Evolutionary conservation across 2,797 vertebrate genomes (phyloP).

Genomic region (Pangasius larnaudii): DNA sequence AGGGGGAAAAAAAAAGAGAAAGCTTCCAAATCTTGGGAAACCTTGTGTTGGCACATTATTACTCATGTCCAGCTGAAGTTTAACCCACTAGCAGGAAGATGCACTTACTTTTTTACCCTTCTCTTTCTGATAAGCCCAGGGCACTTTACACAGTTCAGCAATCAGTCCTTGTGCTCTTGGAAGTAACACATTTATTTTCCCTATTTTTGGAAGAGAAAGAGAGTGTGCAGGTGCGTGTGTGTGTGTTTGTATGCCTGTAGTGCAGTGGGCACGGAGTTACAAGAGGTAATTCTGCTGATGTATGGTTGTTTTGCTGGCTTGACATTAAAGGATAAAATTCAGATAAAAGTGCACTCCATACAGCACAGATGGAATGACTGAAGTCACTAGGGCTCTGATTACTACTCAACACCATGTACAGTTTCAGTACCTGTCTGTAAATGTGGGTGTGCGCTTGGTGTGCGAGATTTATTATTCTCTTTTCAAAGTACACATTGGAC

Average conservation of each 20-base stretch:
- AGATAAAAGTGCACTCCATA: conserved; percentile 36
- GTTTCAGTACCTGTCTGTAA: conserved; percentile 37
- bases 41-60: neutral
- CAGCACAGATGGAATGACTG: conserved; percentile 23
- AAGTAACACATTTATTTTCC: conserved; percentile 23
- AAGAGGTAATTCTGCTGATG: conserved; percentile 36
- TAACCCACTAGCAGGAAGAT: conserved; percentile 15
- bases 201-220: conserved; percentile 10
- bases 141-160: neutral
- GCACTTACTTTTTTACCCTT: neutral
- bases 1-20: neutral
- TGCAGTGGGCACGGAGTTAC: neutral
- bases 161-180: conserved; percentile 35
- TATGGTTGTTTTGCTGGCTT: conserved; percentile 41
- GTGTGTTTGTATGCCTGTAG: neutral
- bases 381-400: conserved; percentile 45
- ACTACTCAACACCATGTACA: conserved; percentile 37
- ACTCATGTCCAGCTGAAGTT: neutral
- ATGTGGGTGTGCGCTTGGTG: conserved; percentile 25
- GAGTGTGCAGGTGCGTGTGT: neutral
- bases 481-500: conserved; percentile 39
- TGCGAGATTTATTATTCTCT: conserved; percentile 46
- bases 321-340: conserved; percentile 23
- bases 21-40: conserved; percentile 30
- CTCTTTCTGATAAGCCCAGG: conserved; percentile 14